Percentiles rank a stretch among this genome's conserved stretches.
Evolutionary conservation across 2,113 vertebrate genomes (phyloP).

Genomic region (Gobio gobio): DNA sequence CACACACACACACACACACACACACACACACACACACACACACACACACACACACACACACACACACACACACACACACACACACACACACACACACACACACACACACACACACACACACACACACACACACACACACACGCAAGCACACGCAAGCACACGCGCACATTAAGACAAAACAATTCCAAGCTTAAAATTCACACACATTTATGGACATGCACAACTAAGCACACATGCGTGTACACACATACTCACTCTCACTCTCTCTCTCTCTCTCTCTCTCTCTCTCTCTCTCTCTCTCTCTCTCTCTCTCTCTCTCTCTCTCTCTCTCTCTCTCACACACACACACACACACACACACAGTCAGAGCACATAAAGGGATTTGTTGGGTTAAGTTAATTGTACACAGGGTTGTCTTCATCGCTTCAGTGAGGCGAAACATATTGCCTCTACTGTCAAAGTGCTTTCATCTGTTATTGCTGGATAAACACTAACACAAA

Average conservation of each 20-base stretch:
- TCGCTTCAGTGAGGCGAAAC: constrained; percentile 74
- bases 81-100: too few relatives aligned
- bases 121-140: background rate
- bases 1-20: background rate
- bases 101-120: too few relatives aligned
- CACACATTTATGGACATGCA: background rate
- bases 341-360: constrained; percentile 14
- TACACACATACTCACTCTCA: background rate
- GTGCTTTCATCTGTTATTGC: constrained; percentile 66
- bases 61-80: background rate
- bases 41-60: background rate
- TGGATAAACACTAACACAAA: constrained; percentile 58
- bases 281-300: too few relatives aligned
- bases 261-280: too few relatives aligned
- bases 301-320: background rate
- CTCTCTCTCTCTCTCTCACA: too few relatives aligned
- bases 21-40: background rate
- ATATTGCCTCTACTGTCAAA: constrained; percentile 73
- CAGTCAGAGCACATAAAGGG: constrained; percentile 13
- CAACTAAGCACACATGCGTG: background rate
- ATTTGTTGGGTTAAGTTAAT: constrained; percentile 71
- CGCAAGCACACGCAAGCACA: background rate
- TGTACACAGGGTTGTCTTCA: constrained; percentile 69
- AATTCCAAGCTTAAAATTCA: background rate
- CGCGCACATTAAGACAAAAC: background rate